These are phyloP conservation scores for Protophormia terraenovae DNA, from an alignment of 2,888 invertebrate genomes.

Conservation along the genomic window DNA sequence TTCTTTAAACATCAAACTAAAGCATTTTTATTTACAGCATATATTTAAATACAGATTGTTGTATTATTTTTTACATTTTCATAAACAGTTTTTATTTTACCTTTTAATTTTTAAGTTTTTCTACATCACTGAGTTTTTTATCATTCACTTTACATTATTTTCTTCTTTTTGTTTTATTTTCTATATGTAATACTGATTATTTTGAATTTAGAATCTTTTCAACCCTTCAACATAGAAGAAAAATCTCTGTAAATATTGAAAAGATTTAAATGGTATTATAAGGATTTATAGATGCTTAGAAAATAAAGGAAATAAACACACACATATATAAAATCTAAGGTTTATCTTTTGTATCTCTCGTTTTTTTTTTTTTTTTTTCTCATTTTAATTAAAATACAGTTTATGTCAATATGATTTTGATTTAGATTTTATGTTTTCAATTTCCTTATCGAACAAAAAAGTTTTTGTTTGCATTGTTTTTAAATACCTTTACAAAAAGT, in stretches of 20 bases:
- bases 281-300: not conserved
- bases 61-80: too few relatives aligned
- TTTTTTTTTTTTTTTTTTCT: not conserved
- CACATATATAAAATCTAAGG: not conserved
- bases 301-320: not conserved
- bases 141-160: too few relatives aligned
- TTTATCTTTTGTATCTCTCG: not conserved
- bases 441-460: slow-evolving; percentile 24
- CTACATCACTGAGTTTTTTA: not conserved
- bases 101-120: slow-evolving; percentile 2
- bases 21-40: too few relatives aligned
- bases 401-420: slow-evolving; percentile 42
- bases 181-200: not conserved
- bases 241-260: not conserved
- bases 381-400: slow-evolving; percentile 40
- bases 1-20: too few relatives aligned
- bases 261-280: not conserved
- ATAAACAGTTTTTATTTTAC: too few relatives aligned
- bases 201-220: not conserved
- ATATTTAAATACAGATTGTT: too few relatives aligned
- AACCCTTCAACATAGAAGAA: not conserved
- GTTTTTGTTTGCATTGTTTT: not conserved
- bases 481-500: slow-evolving; percentile 29
- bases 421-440: slow-evolving; percentile 32
- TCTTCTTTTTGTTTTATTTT: too few relatives aligned